Base-by-base conservation (phyloP, 2,113 vertebrate genomes). In the Reinhardtius hippoglossoides region DNA sequence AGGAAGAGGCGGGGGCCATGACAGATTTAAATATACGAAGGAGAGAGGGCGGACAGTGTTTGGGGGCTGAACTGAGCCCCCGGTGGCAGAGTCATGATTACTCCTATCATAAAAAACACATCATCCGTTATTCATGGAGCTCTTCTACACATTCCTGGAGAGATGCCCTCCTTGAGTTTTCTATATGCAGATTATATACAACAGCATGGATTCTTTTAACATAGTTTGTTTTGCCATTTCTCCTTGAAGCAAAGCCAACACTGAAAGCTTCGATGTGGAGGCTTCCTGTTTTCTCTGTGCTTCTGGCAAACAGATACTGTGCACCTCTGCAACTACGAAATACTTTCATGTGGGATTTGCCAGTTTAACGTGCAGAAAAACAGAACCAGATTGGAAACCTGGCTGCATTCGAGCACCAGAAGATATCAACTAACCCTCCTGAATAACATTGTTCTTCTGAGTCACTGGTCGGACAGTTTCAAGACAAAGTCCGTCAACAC, bases 81-180 rank as follows among this genome's bases (percentile, higher is more conserved):
- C 18, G 26, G 21, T n/a, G 67, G 67, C 40, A 66, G 40, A 67
- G 27, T 67, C 67, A 71, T 54, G 56, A 63, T 52, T 44, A 48
- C 44, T 72, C 42, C 23, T 35, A 58, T 71, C 73, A 80, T 69
- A 67, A 37, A 42, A 65, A 56, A 60, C 5, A 64, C 44, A 64
- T 12, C 7, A 21, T 56, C 13, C 2, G 3, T 27, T 21, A 42
- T 46, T 70, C 21, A 57, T 15, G 12, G 14, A 46, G 63, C 15
- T 50, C 20, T 35, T 52, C 58, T 67, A 69, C 56, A 35, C 46
- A 75, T 52, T 86, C 56, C 70, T 80, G 35, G 57, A 60, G 9
- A 57, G 35, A 44, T 8, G 9, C 23, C 18, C 16, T 57, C 23
- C n/a, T 54, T 21, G 4, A 8, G 7, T 9, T 64, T 21, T 74